A percentile compares a stretch with the other conserved stretches of the same genome.
These are phyloP conservation scores for Callitettix versicolor DNA, from an alignment of 1,140 invertebrate genomes.

Conservation along the genomic window DNA sequence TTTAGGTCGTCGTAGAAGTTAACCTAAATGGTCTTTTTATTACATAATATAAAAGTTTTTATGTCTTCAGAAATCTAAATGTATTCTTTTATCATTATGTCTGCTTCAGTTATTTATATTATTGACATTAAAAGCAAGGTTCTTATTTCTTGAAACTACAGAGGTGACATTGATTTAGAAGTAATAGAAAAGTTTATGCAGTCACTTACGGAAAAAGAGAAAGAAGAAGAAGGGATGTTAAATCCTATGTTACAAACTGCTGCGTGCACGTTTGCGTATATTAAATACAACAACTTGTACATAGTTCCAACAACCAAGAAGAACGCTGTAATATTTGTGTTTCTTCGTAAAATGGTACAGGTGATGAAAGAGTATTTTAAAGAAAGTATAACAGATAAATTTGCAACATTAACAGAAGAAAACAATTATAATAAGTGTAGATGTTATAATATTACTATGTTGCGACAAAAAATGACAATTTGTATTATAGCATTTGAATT, in stretches of 20 bases:
- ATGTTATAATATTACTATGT: too few relatives aligned
- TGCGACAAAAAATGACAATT: too few relatives aligned
- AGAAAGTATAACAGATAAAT: constrained; percentile 97
- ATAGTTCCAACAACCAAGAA: constrained; percentile 93
- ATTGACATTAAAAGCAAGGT: constrained; percentile 95
- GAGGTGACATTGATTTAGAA: constrained; percentile 91
- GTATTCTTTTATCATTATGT: constrained; percentile 45
- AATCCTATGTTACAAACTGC: constrained; percentile 83
- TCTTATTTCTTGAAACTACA: constrained; percentile 92
- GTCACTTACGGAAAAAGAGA: constrained; percentile 93
- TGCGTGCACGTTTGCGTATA: constrained; percentile 92
- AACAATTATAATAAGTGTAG: too few relatives aligned
- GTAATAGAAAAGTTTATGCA: constrained; percentile 99
- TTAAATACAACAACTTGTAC: constrained; percentile 97
- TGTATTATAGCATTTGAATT: too few relatives aligned
- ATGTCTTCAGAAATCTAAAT: too few relatives aligned
- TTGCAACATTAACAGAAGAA: constrained; percentile 98
- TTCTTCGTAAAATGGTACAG: constrained; percentile 90
- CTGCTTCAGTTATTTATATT: constrained; percentile 87
- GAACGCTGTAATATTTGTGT: constrained; percentile 91
- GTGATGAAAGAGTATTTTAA: constrained; percentile 98
- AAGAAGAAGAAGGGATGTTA: constrained; percentile 89
- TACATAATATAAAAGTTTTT: too few relatives aligned
- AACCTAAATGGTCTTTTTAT: too few relatives aligned
- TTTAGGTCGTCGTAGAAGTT: too few relatives aligned